Evolutionary conservation across 2,113 vertebrate species (phyloP).

Genomic region (Gymnogyps californianus): DNA sequence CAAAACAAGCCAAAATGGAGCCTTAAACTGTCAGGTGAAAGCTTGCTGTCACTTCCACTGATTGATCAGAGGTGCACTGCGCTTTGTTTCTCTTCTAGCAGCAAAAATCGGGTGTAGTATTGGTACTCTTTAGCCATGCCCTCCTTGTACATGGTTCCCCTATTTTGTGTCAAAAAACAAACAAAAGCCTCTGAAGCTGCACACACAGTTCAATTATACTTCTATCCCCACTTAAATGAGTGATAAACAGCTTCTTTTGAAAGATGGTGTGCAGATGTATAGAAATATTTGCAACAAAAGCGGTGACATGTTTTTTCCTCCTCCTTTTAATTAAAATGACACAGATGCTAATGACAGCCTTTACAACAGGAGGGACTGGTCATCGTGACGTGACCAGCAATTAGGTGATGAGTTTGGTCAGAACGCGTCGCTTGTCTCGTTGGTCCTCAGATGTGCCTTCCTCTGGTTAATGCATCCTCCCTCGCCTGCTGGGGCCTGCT

Average conservation of each 20-base stretch:
- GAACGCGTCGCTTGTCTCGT: not conserved
- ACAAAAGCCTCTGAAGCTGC: not conserved
- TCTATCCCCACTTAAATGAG: not conserved
- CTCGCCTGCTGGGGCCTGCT: not conserved
- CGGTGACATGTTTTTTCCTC: not conserved
- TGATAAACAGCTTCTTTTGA: not conserved
- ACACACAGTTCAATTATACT: not conserved
- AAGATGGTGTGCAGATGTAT: not conserved
- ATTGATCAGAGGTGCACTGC: not conserved
- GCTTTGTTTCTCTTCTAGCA: not conserved
- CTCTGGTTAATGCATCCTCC: not conserved
- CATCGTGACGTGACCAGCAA: not conserved
- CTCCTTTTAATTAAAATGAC: slow-evolving; percentile 1
- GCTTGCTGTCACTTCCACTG: not conserved
- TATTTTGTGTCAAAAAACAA: not conserved
- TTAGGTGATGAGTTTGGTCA: not conserved
- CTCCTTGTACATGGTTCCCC: not conserved
- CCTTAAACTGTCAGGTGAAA: not conserved
- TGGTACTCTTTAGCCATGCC: not conserved
- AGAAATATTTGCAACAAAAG: not conserved
- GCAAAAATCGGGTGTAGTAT: not conserved
- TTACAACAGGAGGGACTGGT: not conserved
- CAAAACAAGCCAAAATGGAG: not conserved
- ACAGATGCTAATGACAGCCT: not conserved
- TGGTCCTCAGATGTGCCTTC: slow-evolving; percentile 12